phyloP scores from a whole-genome alignment of 2,113 vertebrate species.

The Boulengeromyrus knoepffleri region DNA sequence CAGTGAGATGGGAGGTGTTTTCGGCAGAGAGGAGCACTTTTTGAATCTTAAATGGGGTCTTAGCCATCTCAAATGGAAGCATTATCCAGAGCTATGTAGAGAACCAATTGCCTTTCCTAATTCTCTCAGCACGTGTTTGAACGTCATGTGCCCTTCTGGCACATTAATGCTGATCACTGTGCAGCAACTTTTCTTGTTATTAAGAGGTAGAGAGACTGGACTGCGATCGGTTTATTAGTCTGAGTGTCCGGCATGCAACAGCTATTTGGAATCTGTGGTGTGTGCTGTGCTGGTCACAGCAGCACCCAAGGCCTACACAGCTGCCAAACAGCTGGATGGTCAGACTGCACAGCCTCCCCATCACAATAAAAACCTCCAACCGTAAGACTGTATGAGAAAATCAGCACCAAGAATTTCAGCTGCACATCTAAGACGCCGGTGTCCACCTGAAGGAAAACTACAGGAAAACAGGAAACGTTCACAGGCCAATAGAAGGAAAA shows the following conservation, averaged over 20 bases:
- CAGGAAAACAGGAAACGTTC: neutral
- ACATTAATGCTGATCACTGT: neutral
- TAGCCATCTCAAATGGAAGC: neutral
- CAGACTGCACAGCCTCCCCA: neutral
- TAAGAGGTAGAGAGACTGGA: neutral
- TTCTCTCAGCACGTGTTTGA: neutral
- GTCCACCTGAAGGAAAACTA: neutral
- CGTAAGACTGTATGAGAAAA: neutral
- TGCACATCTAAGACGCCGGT: neutral
- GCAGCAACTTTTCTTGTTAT: neutral
- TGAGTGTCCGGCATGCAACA: neutral
- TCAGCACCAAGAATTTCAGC: neutral
- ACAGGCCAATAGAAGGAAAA: neutral
- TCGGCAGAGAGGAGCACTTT: neutral
- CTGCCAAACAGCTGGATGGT: neutral
- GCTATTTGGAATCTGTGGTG: neutral
- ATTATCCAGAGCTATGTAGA: neutral
- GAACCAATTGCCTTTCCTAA: neutral
- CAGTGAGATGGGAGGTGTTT: neutral
- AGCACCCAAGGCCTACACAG: neutral
- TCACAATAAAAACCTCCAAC: neutral
- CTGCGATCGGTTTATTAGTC: neutral
- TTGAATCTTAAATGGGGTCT: neutral
- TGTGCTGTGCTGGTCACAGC: neutral
- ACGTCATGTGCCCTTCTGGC: neutral